Evolutionary conservation across 2,113 vertebrate genomes (phyloP).

Genomic region (Stercorarius parasiticus): DNA sequence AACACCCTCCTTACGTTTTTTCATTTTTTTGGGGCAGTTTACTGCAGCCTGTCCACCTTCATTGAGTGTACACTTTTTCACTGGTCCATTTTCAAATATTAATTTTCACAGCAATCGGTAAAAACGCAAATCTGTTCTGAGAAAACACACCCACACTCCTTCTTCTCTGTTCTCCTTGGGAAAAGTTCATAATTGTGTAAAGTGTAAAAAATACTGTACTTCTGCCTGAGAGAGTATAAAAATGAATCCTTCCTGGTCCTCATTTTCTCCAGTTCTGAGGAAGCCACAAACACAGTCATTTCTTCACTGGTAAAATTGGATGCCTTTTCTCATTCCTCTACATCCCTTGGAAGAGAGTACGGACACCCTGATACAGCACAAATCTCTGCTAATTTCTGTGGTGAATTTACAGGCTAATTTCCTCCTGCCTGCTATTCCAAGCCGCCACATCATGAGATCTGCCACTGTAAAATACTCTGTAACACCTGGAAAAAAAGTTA

Average conservation of each 20-base stretch:
- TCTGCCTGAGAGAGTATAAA: background rate
- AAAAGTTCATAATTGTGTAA: background rate
- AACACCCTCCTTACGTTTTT: background rate
- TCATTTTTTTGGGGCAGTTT: background rate
- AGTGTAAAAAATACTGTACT: background rate
- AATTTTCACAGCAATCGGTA: background rate
- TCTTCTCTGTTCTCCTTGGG: background rate
- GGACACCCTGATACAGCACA: background rate
- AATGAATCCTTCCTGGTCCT: background rate
- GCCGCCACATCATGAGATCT: background rate
- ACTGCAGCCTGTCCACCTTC: background rate
- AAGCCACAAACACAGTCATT: background rate
- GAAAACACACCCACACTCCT: background rate
- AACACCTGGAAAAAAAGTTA: conserved; percentile 47
- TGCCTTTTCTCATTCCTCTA: background rate
- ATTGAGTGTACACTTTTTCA: background rate
- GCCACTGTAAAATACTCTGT: background rate
- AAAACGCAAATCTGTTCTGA: background rate
- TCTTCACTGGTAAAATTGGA: background rate
- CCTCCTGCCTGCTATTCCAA: background rate
- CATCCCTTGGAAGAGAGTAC: background rate
- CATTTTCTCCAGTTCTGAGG: background rate
- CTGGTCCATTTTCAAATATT: background rate
- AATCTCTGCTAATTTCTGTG: background rate
- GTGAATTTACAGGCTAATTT: background rate